Conservation (phyloP, 2,888 invertebrate species). For the Andrena camellia region DNA sequence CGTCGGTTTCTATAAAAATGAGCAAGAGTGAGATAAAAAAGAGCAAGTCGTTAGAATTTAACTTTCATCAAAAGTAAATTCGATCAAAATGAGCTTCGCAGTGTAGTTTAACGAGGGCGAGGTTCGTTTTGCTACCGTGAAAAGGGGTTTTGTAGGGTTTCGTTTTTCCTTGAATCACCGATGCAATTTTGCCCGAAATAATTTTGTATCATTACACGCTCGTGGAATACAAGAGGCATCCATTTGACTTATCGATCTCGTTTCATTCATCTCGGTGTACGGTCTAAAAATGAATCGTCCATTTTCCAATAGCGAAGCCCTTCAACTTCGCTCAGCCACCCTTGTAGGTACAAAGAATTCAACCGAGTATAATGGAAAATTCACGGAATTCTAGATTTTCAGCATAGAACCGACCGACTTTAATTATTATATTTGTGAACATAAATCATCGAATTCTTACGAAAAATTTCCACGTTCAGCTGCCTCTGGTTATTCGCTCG, state of each 20-base stretch:
- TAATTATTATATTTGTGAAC: background rate
- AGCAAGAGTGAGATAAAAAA: too few relatives aligned
- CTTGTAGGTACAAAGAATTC: constrained; percentile 30
- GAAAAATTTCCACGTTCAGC: background rate
- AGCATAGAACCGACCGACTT: background rate
- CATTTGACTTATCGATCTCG: constrained; percentile 46
- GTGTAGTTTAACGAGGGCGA: background rate
- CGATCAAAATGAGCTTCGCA: background rate
- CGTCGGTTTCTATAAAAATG: too few relatives aligned
- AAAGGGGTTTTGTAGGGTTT: background rate
- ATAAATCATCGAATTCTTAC: background rate
- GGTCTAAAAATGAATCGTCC: constrained; percentile 55
- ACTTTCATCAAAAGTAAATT: background rate
- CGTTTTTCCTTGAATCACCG: constrained; percentile 24
- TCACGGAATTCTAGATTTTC: constrained; percentile 5
- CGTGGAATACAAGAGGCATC: constrained; percentile 49
- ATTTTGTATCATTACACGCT: constrained; percentile 48
- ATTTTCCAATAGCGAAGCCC: constrained; percentile 53
- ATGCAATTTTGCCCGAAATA: constrained; percentile 38
- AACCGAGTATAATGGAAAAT: constrained; percentile 27
- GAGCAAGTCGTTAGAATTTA: too few relatives aligned
- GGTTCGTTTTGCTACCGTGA: background rate
- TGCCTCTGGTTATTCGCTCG: background rate
- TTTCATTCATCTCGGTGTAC: constrained; percentile 48
- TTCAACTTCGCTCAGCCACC: constrained; percentile 35